phyloP scores from a whole-genome alignment of 2,797 vertebrate species.

The Neosilurus hyrtlii region DNA sequence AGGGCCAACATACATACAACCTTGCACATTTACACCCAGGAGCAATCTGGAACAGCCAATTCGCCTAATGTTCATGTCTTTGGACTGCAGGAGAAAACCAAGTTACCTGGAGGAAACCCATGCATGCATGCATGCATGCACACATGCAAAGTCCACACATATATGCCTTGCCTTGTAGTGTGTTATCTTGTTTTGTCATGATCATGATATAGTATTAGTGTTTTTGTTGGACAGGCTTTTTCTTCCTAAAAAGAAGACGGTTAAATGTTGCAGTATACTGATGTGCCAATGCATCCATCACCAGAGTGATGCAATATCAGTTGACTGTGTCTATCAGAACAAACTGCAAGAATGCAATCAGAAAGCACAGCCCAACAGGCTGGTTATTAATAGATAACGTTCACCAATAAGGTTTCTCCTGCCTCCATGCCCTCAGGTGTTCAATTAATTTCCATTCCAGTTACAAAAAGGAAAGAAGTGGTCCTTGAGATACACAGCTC shows the following conservation, averaged over 20 bases:
- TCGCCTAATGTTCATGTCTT: too few relatives aligned
- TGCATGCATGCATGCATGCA: too few relatives aligned
- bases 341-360: conserved; percentile 29
- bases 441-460: conserved; percentile 46
- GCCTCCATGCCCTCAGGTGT: conserved; percentile 37
- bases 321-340: conserved; percentile 23
- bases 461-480: conserved; percentile 28
- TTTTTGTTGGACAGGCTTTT: neutral
- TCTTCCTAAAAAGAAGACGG: neutral
- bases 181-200: neutral
- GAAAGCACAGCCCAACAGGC: conserved; percentile 9
- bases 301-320: neutral
- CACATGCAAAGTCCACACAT: too few relatives aligned
- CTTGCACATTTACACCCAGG: too few relatives aligned
- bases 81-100: too few relatives aligned
- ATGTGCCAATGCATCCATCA: conserved; percentile 14
- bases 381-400: conserved; percentile 46
- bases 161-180: too few relatives aligned
- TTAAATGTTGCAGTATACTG: neutral
- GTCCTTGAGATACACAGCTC: conserved; percentile 31
- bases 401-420: conserved; percentile 38
- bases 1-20: too few relatives aligned
- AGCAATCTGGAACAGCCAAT: too few relatives aligned
- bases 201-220: neutral
- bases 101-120: too few relatives aligned